Percentiles rank a stretch among this genome's conserved stretches.
Conservation (phyloP, 2,113 vertebrate genomes). For the Irena cyanogastra region DNA sequence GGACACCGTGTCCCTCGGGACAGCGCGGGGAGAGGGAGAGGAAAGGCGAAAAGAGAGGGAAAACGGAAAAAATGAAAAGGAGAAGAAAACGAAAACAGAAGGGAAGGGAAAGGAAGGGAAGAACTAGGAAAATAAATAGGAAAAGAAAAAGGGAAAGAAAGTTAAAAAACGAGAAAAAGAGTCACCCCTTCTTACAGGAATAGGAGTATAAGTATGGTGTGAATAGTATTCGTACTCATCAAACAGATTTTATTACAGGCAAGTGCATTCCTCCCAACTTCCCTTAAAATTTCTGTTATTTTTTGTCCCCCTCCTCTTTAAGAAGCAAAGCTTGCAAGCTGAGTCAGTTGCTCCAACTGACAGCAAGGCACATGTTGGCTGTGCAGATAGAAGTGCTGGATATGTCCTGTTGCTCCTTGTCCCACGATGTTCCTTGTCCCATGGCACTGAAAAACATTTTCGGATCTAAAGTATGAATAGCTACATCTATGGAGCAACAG, state of each 20-base stretch:
- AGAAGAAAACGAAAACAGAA: too few relatives aligned
- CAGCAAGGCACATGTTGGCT: fast-evolving
- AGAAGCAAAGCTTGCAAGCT: not conserved
- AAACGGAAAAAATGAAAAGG: not conserved
- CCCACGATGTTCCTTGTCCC: not conserved
- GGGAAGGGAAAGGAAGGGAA: too few relatives aligned
- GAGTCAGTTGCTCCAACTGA: not conserved
- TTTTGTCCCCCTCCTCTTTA: not conserved
- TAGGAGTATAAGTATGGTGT: fast-evolving
- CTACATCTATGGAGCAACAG: fast-evolving
- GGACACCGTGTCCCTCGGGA: not conserved
- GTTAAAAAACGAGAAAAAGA: not conserved
- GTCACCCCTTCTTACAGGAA: not conserved
- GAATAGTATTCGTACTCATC: not conserved
- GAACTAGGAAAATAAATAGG: not conserved
- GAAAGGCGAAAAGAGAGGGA: fast-evolving
- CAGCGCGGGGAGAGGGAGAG: too few relatives aligned
- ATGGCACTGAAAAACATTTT: fast-evolving
- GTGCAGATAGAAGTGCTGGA: not conserved
- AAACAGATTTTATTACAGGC: not conserved
- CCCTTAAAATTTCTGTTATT: too few relatives aligned
- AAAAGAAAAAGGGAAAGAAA: not conserved
- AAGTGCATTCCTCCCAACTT: not conserved
- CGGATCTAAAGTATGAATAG: not conserved
- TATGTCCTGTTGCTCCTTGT: not conserved